Evolutionary conservation across 2,797 vertebrate genomes (phyloP).

Genomic region (Darevskia nairensis): DNA sequence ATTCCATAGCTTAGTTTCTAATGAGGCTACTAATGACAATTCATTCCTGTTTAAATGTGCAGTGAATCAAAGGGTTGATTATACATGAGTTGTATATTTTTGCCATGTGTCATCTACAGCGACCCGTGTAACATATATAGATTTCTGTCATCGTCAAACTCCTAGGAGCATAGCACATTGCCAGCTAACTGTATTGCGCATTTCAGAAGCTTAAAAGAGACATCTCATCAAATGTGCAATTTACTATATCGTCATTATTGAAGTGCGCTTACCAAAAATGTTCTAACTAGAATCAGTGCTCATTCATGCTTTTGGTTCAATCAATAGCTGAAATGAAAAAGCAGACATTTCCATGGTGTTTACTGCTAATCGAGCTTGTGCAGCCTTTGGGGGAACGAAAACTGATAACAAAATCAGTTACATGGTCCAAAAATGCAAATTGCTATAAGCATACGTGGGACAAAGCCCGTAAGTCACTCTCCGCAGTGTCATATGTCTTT

Average conservation of each 20-base stretch:
- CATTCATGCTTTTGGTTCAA: background rate
- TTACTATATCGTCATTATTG: background rate
- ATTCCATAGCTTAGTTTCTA: background rate
- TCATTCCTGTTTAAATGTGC: background rate
- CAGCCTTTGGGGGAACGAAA: background rate
- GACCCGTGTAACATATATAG: background rate
- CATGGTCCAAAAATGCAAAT: background rate
- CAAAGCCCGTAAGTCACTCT: background rate
- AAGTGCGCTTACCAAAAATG: background rate
- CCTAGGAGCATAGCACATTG: background rate
- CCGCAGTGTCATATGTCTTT: background rate
- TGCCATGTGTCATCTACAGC: background rate
- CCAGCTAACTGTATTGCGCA: accelerated
- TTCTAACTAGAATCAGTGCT: background rate
- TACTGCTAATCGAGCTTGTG: background rate
- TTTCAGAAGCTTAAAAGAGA: background rate
- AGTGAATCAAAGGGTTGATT: background rate
- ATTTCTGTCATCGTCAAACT: accelerated
- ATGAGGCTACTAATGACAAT: background rate
- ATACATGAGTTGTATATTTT: background rate
- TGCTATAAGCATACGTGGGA: background rate
- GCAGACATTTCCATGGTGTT: background rate
- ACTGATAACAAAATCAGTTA: background rate
- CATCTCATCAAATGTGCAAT: background rate
- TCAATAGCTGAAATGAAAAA: background rate